phyloP scores from a whole-genome alignment of 1,140 invertebrate species.

The Drosophila asahinai region DNA sequence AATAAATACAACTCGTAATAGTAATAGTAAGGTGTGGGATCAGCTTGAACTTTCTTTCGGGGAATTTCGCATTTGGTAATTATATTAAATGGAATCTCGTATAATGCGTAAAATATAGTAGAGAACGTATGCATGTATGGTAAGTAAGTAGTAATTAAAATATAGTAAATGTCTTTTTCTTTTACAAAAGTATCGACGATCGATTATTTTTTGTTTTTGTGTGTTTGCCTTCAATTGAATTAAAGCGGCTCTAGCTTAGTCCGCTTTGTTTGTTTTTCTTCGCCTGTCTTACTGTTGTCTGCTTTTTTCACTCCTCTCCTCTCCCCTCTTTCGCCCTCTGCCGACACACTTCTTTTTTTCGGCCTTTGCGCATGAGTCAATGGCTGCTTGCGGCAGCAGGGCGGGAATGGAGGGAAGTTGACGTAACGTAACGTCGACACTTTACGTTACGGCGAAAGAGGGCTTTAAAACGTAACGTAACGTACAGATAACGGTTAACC shows the following conservation, averaged over 20 bases:
- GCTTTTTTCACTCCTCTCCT: background rate
- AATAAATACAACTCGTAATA: constrained; percentile 62
- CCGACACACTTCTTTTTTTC: constrained; percentile 43
- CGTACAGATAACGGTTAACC: background rate
- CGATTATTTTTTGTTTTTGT: background rate
- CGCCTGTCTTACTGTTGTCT: background rate
- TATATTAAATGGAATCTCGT: constrained; percentile 67
- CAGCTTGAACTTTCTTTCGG: constrained; percentile 3
- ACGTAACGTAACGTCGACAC: constrained; percentile 2
- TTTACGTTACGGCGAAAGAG: too few relatives aligned
- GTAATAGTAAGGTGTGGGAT: constrained; percentile 17
- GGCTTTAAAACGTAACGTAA: background rate
- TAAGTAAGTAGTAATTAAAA: constrained; percentile 50
- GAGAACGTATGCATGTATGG: constrained; percentile 3
- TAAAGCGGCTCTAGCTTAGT: constrained; percentile 21
- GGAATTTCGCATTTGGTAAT: constrained; percentile 14
- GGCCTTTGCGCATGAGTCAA: constrained; percentile 61
- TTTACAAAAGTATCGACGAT: constrained; percentile 46
- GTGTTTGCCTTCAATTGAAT: constrained; percentile 51
- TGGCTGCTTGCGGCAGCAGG: constrained; percentile 23
- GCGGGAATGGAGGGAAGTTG: too few relatives aligned
- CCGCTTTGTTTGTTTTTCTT: constrained; percentile 14
- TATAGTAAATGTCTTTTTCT: constrained; percentile 79
- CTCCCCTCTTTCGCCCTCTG: constrained; percentile 7
- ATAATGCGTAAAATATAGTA: constrained; percentile 34